These are phyloP conservation scores for Cabera pusaria DNA, from an alignment of 2,888 invertebrate species.

Conservation along the genomic window DNA sequence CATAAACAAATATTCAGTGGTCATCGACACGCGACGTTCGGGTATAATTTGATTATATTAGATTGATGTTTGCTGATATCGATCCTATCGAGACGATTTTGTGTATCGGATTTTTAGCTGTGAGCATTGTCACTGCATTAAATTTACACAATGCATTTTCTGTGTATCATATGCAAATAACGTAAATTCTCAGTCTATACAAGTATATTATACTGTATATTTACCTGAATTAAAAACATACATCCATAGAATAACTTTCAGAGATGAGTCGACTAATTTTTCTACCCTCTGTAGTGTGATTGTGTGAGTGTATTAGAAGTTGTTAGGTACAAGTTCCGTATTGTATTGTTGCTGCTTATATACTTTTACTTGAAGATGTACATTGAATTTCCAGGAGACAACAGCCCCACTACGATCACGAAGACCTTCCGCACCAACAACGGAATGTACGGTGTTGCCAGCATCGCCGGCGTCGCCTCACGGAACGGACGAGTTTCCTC, in stretches of 20 bases:
- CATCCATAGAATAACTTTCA: too few relatives aligned
- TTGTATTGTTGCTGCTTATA: too few relatives aligned
- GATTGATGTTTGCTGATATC: constrained; percentile 10
- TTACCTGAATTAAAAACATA: too few relatives aligned
- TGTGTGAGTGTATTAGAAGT: too few relatives aligned
- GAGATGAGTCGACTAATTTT: too few relatives aligned
- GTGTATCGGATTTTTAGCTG: constrained; percentile 1
- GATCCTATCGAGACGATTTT: too few relatives aligned
- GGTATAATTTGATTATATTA: constrained; percentile 14
- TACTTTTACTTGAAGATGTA: too few relatives aligned
- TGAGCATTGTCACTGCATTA: constrained; percentile 5
- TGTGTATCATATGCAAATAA: too few relatives aligned
- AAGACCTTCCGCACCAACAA: constrained; percentile 33
- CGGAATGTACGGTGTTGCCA: constrained; percentile 49
- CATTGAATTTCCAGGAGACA: constrained; percentile 22
- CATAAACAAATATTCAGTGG: constrained; percentile 11
- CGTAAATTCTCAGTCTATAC: too few relatives aligned
- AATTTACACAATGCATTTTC: constrained; percentile 8
- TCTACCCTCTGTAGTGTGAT: too few relatives aligned
- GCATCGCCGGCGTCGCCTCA: constrained; percentile 52
- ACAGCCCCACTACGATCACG: constrained; percentile 15
- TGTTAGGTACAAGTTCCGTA: too few relatives aligned
- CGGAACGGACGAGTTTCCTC: constrained; percentile 59
- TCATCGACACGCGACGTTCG: constrained; percentile 4
- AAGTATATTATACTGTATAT: too few relatives aligned